A percentile compares a stretch with the other conserved stretches of the same genome.
These are phyloP conservation scores for Nasonia giraulti DNA, from an alignment of 1,140 invertebrate species.

Conservation along the genomic window DNA sequence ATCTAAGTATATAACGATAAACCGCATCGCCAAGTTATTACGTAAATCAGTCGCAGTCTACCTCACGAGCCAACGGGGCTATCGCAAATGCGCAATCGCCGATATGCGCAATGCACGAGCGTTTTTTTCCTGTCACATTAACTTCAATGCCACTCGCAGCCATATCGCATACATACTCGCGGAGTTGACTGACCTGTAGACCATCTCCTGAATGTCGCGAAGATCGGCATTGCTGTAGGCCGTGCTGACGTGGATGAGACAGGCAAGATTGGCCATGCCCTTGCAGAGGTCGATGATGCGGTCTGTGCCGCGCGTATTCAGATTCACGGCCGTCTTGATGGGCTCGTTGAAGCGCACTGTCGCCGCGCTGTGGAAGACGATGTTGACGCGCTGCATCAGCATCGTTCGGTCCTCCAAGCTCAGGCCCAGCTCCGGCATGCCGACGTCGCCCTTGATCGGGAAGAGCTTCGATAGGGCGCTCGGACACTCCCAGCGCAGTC, in stretches of 20 bases:
- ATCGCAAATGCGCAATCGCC: too few relatives aligned
- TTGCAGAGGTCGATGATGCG: conserved; percentile 80
- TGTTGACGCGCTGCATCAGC: conserved; percentile 83
- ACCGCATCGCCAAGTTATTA: too few relatives aligned
- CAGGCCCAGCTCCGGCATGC: conserved; percentile 79
- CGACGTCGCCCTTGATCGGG: conserved; percentile 84
- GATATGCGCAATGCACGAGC: too few relatives aligned
- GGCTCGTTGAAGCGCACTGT: conserved; percentile 86
- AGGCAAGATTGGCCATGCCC: conserved; percentile 81
- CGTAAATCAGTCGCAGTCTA: too few relatives aligned
- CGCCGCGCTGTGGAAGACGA: conserved; percentile 96
- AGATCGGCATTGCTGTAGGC: conserved; percentile 90
- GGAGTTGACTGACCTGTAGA: conserved; percentile 76
- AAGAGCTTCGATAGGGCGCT: conserved; percentile 83
- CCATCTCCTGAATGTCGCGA: conserved; percentile 80
- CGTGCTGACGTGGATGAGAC: conserved; percentile 90
- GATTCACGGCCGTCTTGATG: conserved; percentile 81
- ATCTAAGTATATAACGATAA: too few relatives aligned
- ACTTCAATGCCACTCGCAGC: too few relatives aligned
- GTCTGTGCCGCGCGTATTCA: conserved; percentile 83
- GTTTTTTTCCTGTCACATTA: too few relatives aligned
- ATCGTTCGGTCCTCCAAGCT: conserved; percentile 74
- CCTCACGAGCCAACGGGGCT: too few relatives aligned
- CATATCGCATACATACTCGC: too few relatives aligned
- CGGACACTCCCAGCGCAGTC: conserved; percentile 80